Base-by-base conservation (phyloP, 2,888 invertebrate genomes). In the Xanthia icteritia region DNA sequence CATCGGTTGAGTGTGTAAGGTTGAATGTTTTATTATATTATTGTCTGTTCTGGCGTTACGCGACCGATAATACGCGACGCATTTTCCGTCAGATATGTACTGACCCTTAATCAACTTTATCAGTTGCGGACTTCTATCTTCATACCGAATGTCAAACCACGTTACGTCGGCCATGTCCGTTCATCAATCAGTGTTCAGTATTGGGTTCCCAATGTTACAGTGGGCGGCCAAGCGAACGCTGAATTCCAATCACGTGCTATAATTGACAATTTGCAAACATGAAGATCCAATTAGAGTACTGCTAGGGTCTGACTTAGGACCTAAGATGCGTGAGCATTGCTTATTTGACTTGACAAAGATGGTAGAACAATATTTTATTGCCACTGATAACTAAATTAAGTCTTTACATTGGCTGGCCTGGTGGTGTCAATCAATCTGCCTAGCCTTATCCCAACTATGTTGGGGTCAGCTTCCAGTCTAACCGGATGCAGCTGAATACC, bases 201-300 rank as follows among this genome's bases (percentile, higher is more conserved):
- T 66, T 77, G 71, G 73, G 64, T 51, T 45, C 51, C 68, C 81
- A 76, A 68, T 69, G 76, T 84, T 68, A 80, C 80, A 63, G 83
- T 23, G 71, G 23, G 76, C 71, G 71, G 56, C 84, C 81, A 81
- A 74, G 84, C 83, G 77, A 60, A 70, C 42, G 31, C 20, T 65
- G 81, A 69, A 58, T 84, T 77, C 84, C 84, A 84, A 83, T 83
- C 81, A 73, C 65, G 15, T 42, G 39, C 65, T 36, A 60, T 84
- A 79, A 83, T 84, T 83, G 83, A 54, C 83, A 81, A 83, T 81
- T 83, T 84, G 61, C 80, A 76, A 80, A 79, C 70, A 83, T 67
- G 80, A 73, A 80, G 67, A 84, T 84, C 73, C 68, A 73, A 76
- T 80, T 83, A 65, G 71, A 68, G 67, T 73, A 39, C 60, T n/a